phyloP scores from a whole-genome alignment of 2,113 vertebrate genomes.

The Manacus vitellinus region DNA sequence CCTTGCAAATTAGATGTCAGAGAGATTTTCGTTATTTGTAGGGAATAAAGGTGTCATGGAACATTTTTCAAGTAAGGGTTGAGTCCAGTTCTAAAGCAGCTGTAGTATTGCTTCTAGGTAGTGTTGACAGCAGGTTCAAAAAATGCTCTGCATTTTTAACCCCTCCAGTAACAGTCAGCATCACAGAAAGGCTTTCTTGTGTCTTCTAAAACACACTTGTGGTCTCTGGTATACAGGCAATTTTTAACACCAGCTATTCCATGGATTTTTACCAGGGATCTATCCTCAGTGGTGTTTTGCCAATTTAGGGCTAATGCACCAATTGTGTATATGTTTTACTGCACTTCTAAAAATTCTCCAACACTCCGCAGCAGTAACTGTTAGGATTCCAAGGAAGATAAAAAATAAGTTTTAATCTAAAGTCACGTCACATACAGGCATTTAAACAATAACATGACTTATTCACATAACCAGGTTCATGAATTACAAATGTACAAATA shows the following conservation, averaged over 20 bases:
- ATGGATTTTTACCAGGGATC: neutral
- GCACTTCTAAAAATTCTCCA: neutral
- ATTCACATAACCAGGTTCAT: neutral
- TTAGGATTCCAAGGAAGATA: neutral
- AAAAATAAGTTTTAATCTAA: neutral
- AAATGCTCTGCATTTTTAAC: neutral
- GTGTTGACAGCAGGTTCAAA: neutral
- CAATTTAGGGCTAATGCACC: neutral
- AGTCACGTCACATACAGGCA: neutral
- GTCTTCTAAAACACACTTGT: neutral
- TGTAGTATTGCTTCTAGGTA: neutral
- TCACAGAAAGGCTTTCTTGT: neutral
- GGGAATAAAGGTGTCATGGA: neutral
- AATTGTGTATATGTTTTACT: neutral
- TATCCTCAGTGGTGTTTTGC: neutral
- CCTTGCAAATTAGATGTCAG: neutral
- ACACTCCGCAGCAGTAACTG: neutral
- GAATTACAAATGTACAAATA: neutral
- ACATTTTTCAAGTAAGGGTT: neutral
- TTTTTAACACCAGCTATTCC: neutral
- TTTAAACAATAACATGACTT: neutral
- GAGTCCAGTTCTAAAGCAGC: neutral
- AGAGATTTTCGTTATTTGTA: neutral
- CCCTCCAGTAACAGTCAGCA: accelerated
- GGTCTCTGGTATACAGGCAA: neutral